These are phyloP conservation scores for Falco biarmicus DNA, from an alignment of 2,797 vertebrate genomes.

Conservation along the genomic window DNA sequence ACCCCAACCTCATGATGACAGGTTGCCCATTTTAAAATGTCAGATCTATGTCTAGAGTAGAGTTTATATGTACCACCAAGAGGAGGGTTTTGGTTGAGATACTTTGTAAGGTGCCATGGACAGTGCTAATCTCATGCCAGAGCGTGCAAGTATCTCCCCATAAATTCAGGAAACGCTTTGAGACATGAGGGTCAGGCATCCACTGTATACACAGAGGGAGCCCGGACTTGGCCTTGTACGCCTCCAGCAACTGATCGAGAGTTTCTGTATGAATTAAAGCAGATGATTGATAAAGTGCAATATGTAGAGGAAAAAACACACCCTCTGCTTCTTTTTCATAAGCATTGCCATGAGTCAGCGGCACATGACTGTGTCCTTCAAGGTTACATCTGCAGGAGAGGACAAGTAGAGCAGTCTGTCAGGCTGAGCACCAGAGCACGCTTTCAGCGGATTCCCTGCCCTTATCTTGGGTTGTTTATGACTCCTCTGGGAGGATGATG, in stretches of 20 bases:
- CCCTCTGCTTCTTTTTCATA: slow-evolving; percentile 17
- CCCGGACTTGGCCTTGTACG: background rate
- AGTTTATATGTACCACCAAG: background rate
- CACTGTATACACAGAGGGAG: fast-evolving
- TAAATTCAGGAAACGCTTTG: background rate
- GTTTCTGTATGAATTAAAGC: background rate
- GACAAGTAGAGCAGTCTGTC: slow-evolving; percentile 31
- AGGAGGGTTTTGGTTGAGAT: background rate
- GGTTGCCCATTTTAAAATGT: background rate
- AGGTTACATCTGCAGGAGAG: slow-evolving; percentile 55
- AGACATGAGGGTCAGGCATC: background rate
- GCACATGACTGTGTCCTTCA: slow-evolving; percentile 51
- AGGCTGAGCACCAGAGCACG: slow-evolving; percentile 7
- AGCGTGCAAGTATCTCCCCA: background rate
- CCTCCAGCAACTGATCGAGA: background rate
- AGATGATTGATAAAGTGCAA: background rate
- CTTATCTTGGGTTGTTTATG: slow-evolving; percentile 68
- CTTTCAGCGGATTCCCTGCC: slow-evolving; percentile 63
- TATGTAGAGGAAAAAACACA: background rate
- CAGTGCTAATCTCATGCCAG: fast-evolving
- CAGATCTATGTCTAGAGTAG: background rate
- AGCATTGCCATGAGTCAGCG: slow-evolving; percentile 55
- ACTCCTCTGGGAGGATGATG: slow-evolving; percentile 57
- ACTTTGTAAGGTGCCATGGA: background rate
- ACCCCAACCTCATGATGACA: background rate